Conservation (phyloP, 2,888 invertebrate genomes). For the Neria commutata region DNA sequence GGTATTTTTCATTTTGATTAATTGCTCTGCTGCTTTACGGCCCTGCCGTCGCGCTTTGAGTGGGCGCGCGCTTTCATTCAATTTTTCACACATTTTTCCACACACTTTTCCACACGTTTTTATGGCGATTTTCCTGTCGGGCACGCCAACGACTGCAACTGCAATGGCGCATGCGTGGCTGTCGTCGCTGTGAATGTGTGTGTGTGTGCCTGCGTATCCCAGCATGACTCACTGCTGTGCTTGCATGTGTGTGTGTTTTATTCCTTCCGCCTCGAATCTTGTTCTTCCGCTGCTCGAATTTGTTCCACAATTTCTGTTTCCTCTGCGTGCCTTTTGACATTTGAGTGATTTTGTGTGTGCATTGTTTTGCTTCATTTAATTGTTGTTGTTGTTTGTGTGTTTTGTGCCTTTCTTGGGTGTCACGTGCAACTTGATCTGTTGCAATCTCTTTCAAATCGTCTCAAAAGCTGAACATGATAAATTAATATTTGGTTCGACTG, state of each 20-base stretch:
- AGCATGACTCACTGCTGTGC: background rate
- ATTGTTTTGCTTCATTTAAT: background rate
- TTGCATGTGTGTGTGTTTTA: background rate
- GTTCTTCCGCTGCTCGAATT: too few relatives aligned
- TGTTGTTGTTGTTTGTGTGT: constrained; percentile 12
- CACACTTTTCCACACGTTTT: background rate
- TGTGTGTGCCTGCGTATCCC: background rate
- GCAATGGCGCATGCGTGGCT: background rate
- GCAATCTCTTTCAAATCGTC: constrained; percentile 18
- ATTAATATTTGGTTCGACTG: constrained; percentile 12
- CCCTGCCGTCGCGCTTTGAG: too few relatives aligned
- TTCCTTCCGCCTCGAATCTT: background rate
- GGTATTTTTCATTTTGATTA: background rate
- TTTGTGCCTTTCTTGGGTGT: constrained; percentile 39
- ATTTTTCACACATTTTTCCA: background rate
- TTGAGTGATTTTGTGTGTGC: background rate
- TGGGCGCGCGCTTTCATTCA: background rate
- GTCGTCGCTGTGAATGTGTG: background rate
- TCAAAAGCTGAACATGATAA: constrained; percentile 14
- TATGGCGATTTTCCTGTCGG: background rate
- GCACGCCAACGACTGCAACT: background rate
- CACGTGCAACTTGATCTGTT: constrained; percentile 46
- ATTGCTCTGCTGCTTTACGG: background rate
- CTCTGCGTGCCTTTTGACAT: background rate
- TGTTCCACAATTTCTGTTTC: too few relatives aligned